Base-by-base conservation (phyloP, 2,888 invertebrate genomes). In the Steromphala cineraria region DNA sequence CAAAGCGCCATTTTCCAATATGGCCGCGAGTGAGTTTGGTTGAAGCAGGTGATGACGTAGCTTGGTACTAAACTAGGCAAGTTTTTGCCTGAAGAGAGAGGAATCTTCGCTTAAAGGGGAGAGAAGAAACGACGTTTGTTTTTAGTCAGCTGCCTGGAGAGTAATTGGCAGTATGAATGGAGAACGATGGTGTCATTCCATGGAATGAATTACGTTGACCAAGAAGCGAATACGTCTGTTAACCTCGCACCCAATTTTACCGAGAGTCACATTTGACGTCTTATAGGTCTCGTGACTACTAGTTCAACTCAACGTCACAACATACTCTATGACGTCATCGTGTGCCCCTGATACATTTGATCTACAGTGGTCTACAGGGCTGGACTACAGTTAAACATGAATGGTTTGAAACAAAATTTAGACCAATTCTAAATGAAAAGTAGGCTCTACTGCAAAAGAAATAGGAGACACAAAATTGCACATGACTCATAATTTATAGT, bases 61-160 rank as follows among this genome's bases (percentile, higher is more conserved):
- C 17, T 19, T 31, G 28, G 28, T 8, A 19, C 19, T 31, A 36
- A 19, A 31, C 36, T 31, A 71, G 36, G 31, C 31, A 40, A 28
- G n/a, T 1, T n/a, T 17, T 19, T 4, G 10, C 36, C 19, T 40
- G 8, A 36, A 71, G 36, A 40, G 36, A 10, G 17, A 31, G 40
- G 13, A 17, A 1, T n/a, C 17, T 19, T 17, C 2, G 13, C 19
- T 40, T 10, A 17, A 71, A 19, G 71, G n/a, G 10, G 17, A 31
- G 40, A 17, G 40, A 40, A 40, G 71, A 36, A 71, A 71, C 28
- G 71, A 71, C 31, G 71, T 71, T 71, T 36, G 71, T 71, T 71
- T n/a, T 71, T 71, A 71, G 71, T 36, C 36, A 40, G 19, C 0
- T 71, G 71, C 71, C 40, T 4, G 19, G 36, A 19, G 71, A 15